phyloP scores from a whole-genome alignment of 2,797 vertebrate species.

The Hoplostethus mediterraneus region DNA sequence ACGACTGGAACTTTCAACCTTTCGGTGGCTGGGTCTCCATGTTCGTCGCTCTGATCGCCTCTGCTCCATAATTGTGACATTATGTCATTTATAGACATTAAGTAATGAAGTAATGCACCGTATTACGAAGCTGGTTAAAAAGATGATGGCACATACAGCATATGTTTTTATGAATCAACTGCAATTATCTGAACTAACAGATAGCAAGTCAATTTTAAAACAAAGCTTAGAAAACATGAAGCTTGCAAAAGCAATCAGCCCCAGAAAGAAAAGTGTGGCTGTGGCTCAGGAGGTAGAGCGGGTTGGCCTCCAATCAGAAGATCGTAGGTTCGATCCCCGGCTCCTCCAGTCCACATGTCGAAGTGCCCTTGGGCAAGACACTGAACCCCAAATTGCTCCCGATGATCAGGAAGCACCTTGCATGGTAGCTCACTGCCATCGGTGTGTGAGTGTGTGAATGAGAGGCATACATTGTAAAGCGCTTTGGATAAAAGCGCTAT shows the following conservation, averaged over 20 bases:
- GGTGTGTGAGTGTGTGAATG: too few species aligned
- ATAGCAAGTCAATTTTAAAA: constrained; percentile 1
- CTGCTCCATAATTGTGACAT: constrained; percentile 12
- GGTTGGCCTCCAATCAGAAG: too few species aligned
- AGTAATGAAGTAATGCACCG: background rate
- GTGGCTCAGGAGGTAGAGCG: too few species aligned
- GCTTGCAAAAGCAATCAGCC: constrained; percentile 8
- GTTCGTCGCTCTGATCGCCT: constrained; percentile 13
- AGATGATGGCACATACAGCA: constrained; percentile 7
- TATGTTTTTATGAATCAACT: constrained; percentile 3
- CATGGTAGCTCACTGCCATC: too few species aligned
- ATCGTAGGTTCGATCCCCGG: too few species aligned
- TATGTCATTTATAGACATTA: constrained; percentile 25
- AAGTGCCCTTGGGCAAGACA: too few species aligned
- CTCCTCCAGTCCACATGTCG: too few species aligned
- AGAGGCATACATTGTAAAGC: too few species aligned
- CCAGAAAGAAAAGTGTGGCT: constrained; percentile 17
- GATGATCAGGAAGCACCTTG: too few species aligned
- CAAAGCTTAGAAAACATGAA: constrained; percentile 33
- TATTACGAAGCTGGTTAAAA: constrained; percentile 16
- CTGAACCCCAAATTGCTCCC: too few species aligned
- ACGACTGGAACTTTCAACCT: constrained; percentile 53
- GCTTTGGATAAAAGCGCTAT: too few species aligned
- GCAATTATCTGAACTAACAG: background rate
- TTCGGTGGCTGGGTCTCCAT: background rate